These are phyloP conservation scores for Liposcelis brunnea DNA, from an alignment of 2,888 invertebrate genomes.

Conservation along the genomic window DNA sequence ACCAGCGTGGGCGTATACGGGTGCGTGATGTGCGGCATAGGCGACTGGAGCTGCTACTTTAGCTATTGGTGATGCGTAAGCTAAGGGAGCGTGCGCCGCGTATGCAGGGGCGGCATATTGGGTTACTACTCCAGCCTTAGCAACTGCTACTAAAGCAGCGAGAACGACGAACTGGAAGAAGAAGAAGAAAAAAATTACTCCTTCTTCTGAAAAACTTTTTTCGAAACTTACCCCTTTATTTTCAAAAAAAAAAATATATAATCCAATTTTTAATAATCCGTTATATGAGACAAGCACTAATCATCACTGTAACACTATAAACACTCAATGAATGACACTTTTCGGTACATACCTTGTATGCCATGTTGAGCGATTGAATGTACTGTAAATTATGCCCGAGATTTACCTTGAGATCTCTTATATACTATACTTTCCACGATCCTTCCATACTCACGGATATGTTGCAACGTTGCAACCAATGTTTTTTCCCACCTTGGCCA, in stretches of 20 bases:
- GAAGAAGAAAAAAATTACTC: conserved; percentile 1
- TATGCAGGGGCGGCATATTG: conserved; percentile 14
- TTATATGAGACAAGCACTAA: too few relatives aligned
- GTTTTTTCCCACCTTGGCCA: background rate
- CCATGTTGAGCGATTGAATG: conserved; percentile 5
- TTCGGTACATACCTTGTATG: conserved; percentile 1
- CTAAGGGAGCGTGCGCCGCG: conserved; percentile 11
- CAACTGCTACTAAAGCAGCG: conserved; percentile 28
- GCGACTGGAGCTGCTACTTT: conserved; percentile 1
- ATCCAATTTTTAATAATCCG: too few relatives aligned
- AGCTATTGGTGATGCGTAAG: conserved; percentile 12
- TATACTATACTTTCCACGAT: too few relatives aligned
- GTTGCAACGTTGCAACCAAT: conserved; percentile 8
- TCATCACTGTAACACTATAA: too few relatives aligned
- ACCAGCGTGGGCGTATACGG: conserved; percentile 16
- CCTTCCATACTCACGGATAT: too few relatives aligned
- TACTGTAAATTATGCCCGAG: conserved; percentile 1
- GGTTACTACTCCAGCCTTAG: conserved; percentile 27
- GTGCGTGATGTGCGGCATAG: conserved; percentile 16
- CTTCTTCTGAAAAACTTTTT: too few relatives aligned
- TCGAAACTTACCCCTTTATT: too few relatives aligned
- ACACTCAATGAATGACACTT: too few relatives aligned
- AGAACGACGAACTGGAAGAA: conserved; percentile 31
- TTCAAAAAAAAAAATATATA: too few relatives aligned
- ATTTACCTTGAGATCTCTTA: too few relatives aligned